Conservation (phyloP, 2,113 vertebrate genomes). For the Micromys minutus region DNA sequence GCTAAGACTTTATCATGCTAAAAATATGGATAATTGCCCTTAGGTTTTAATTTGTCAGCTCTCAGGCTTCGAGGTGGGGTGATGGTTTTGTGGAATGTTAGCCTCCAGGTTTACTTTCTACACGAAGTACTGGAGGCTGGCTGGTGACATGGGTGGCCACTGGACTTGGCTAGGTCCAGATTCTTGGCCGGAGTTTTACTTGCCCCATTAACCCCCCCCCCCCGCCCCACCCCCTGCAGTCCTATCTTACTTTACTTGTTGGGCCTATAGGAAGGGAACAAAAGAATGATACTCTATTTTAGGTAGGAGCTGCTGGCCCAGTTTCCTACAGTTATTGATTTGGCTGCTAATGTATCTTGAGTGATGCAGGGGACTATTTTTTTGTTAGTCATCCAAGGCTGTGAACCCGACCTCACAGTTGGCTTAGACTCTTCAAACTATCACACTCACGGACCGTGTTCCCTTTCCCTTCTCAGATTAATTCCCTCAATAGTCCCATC, state of each 20-base stretch:
- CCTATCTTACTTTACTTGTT: constrained; percentile 24
- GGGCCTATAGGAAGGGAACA: constrained; percentile 14
- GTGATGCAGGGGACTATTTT: background rate
- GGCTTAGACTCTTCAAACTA: background rate
- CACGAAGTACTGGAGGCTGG: background rate
- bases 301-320: constrained; percentile 61
- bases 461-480: background rate
- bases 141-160: background rate
- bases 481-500: background rate
- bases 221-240: background rate
- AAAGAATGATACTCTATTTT: constrained; percentile 56
- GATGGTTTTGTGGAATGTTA: constrained; percentile 35
- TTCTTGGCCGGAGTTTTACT: background rate
- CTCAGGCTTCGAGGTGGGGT: constrained; percentile 62
- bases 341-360: constrained; percentile 66
- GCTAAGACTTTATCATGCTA: constrained; percentile 78
- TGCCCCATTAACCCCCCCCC: background rate
- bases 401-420: background rate
- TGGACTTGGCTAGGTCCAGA: background rate
- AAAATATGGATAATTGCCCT: constrained; percentile 81
- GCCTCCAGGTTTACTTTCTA: constrained; percentile 43
- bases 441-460: background rate
- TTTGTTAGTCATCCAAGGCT: constrained; percentile 49
- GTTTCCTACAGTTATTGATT: constrained; percentile 66
- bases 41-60: constrained; percentile 79